A percentile compares a stretch with the other conserved stretches of the same genome.
Evolutionary conservation across 1,140 invertebrate genomes (phyloP).

Genomic region (Schlechtendalia chinensis): DNA sequence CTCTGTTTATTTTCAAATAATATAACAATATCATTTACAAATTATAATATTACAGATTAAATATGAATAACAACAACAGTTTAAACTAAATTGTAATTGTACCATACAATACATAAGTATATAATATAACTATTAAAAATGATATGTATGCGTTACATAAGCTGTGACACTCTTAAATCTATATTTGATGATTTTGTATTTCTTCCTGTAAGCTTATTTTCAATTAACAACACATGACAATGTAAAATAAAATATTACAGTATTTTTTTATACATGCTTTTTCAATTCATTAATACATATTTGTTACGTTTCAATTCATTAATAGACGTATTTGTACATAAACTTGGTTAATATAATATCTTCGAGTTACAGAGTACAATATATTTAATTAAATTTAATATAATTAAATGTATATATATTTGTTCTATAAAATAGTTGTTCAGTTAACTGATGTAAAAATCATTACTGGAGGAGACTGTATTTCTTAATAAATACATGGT

Average conservation of each 20-base stretch:
- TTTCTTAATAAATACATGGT: constrained; percentile 4
- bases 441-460: background rate
- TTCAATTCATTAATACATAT: background rate
- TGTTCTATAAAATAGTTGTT: background rate
- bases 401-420: background rate
- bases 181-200: background rate
- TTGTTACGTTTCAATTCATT: constrained; percentile 7
- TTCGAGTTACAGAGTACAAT: background rate
- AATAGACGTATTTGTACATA: background rate
- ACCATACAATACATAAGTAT: no score
- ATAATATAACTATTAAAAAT: constrained; percentile 6
- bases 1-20: constrained; percentile 8
- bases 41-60: constrained; percentile 19
- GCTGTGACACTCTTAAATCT: constrained; percentile 29
- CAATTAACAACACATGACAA: background rate
- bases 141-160: constrained; percentile 37
- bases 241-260: background rate
- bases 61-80: constrained; percentile 28
- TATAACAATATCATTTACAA: constrained; percentile 11
- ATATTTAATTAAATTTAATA: no score
- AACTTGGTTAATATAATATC: constrained; percentile 2
- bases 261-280: background rate
- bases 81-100: background rate
- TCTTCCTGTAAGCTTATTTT: constrained; percentile 14
- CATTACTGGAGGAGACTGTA: background rate